Percentiles rank a stretch among this genome's conserved stretches.
These are phyloP conservation scores for Sminthurides aquaticus DNA, from an alignment of 2,888 invertebrate genomes.

Conservation along the genomic window DNA sequence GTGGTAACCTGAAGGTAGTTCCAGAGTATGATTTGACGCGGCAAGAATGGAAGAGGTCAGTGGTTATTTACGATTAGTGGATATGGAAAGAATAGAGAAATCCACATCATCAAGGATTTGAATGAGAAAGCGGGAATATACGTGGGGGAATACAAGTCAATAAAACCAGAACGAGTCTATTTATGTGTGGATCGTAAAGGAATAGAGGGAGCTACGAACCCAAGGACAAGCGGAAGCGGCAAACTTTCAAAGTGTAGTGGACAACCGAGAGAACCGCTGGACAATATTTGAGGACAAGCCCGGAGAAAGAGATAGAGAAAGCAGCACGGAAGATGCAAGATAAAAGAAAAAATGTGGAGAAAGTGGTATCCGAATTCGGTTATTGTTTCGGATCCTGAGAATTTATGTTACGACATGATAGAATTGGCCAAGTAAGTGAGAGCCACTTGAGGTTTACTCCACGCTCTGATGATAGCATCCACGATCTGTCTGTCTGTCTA, in stretches of 20 bases:
- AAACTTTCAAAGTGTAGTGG: no score
- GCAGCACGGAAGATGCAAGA: neutral
- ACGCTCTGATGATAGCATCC: neutral
- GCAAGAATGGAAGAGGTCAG: conserved; percentile 12
- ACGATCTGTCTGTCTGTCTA: neutral
- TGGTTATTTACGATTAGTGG: conserved; percentile 5
- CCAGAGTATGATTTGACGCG: neutral
- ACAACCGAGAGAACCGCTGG: no score
- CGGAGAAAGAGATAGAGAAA: neutral
- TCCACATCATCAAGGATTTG: neutral
- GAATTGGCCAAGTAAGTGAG: neutral
- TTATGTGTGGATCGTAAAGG: neutral
- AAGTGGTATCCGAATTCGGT: neutral
- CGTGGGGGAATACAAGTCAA: conserved; percentile 24
- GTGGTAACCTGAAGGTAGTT: neutral
- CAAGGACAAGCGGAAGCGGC: no score
- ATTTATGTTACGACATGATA: conserved; percentile 3
- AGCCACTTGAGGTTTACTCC: neutral
- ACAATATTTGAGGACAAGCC: no score
- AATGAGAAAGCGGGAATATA: conserved; percentile 23
- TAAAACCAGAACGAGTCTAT: conserved; percentile 9
- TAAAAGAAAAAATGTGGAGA: neutral
- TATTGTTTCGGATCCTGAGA: conserved; percentile 1
- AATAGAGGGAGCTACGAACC: neutral
- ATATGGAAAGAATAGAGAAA: neutral